Conservation (phyloP, 2,797 vertebrate genomes). For the Fistularia tabacaria region DNA sequence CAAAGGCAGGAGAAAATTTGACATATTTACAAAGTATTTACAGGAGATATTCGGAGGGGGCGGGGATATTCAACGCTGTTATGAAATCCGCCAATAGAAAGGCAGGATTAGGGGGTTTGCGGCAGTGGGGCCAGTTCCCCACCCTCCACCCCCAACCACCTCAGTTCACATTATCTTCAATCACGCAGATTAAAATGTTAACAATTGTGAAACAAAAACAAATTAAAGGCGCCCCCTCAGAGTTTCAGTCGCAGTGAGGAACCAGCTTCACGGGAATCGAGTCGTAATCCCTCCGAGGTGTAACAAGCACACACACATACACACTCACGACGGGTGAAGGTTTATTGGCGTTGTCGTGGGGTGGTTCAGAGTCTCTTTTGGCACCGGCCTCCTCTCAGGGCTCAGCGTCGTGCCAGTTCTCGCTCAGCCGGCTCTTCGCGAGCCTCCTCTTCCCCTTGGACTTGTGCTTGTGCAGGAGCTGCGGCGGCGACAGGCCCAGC, state of each 20-base stretch:
- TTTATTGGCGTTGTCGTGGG: not conserved
- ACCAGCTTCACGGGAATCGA: constrained; percentile 39
- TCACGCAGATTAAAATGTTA: constrained; percentile 23
- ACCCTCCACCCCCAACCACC: not conserved
- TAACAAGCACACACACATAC: no score
- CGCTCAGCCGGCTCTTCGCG: constrained; percentile 79
- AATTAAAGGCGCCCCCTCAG: constrained; percentile 3
- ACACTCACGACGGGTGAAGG: constrained; percentile 42
- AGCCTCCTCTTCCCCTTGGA: constrained; percentile 84
- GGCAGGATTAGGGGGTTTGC: not conserved
- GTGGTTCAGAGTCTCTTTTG: constrained; percentile 10
- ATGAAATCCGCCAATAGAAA: no score
- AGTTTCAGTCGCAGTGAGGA: constrained; percentile 29
- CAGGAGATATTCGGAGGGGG: constrained; percentile 20
- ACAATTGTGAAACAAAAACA: not conserved
- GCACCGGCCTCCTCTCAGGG: constrained; percentile 50
- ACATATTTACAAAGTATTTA: constrained; percentile 70
- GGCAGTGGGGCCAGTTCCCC: not conserved
- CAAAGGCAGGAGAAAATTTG: constrained; percentile 40
- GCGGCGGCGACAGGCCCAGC: constrained; percentile 72
- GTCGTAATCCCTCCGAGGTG: constrained; percentile 50
- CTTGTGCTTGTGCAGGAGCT: constrained; percentile 74
- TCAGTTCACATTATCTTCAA: constrained; percentile 9
- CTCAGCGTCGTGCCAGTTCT: constrained; percentile 79
- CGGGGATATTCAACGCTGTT: no score